phyloP scores from a whole-genome alignment of 2,888 invertebrate species.

The Cephus rjabovi region DNA sequence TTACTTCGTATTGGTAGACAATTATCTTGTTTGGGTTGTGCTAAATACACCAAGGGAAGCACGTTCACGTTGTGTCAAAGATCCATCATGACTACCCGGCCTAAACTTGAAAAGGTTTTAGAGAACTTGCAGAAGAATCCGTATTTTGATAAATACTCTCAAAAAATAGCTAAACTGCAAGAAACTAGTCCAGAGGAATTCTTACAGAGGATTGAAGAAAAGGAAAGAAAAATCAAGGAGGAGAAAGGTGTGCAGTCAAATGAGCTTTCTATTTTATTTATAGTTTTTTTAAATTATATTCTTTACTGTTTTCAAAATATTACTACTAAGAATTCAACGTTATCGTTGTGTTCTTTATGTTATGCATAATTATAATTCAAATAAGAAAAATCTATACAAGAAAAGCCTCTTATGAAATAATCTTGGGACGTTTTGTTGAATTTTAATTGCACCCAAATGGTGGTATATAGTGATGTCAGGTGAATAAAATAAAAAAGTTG shows the following conservation, averaged over 20 bases:
- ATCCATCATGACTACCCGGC: conserved; percentile 64
- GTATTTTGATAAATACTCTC: conserved; percentile 84
- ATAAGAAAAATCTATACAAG: too few relatives aligned
- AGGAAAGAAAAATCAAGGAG: conserved; percentile 58
- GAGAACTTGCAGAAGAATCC: conserved; percentile 75
- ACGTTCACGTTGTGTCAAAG: conserved; percentile 17
- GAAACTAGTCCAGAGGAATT: conserved; percentile 83
- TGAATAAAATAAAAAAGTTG: too few relatives aligned
- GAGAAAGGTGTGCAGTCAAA: conserved; percentile 55
- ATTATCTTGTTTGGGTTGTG: conserved; percentile 8
- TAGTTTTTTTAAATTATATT: not conserved
- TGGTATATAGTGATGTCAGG: too few relatives aligned
- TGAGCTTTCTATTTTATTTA: not conserved
- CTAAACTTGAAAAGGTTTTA: conserved; percentile 67
- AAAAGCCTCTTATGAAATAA: too few relatives aligned
- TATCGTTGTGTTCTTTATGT: too few relatives aligned
- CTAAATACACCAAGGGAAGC: conserved; percentile 12
- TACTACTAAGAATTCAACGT: too few relatives aligned
- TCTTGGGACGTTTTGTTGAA: too few relatives aligned
- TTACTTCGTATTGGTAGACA: conserved; percentile 29
- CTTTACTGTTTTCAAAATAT: too few relatives aligned
- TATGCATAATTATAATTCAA: too few relatives aligned
- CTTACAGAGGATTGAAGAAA: conserved; percentile 72
- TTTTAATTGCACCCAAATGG: too few relatives aligned
- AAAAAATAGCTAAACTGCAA: conserved; percentile 80